Base-by-base conservation (phyloP, 2,113 vertebrate species). In the Monopterus albus region DNA sequence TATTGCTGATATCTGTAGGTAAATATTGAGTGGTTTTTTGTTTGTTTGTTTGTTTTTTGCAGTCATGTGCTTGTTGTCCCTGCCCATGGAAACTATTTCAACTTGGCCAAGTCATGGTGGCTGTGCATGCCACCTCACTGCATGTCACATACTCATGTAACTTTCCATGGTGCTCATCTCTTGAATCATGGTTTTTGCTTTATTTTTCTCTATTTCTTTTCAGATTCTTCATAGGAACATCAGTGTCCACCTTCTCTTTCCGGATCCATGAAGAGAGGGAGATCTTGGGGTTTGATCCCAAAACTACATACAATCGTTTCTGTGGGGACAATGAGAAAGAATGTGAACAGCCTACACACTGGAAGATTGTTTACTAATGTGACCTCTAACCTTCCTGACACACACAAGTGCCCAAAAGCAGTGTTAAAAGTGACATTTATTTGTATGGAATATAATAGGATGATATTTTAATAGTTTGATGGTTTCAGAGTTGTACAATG, bases 221-320 rank as follows among this genome's bases (percentile, higher is more conserved):
- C 85, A 99, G 98, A 79, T 93, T 94, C 86, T 99, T 99, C 79
- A 95, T 97, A 0, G 98, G 98, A 50, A 99, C 97, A 0, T 97
- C 98, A 0, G 95, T 99, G 50, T 99, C 98, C 5, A 99, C 98
- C 0, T 99, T 99, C 87, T 98, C 97, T n/a, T 99, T 98, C 72
- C 94, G 97, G 51, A 99, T 99, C 79, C 96, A 98, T 0, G 98
- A 99, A 66, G 98, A 99, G 76, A 92, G 97, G 26, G 98, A 99
- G 75, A 97, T 99, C 59, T 81, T 99, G 28, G 96, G 97, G 6
- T 95, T 99, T 66, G 95, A 97, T 59, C 97, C 97, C 18, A 95
- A 94, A 91, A 95, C 94, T 4, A 99, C 97, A 0, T 99, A 99
- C 76, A 99, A 95, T 79, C 93, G 98, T 15, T 98, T 99, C 69